Base-by-base conservation (phyloP, 2,113 vertebrate genomes). In the Oryzias curvinotus region DNA sequence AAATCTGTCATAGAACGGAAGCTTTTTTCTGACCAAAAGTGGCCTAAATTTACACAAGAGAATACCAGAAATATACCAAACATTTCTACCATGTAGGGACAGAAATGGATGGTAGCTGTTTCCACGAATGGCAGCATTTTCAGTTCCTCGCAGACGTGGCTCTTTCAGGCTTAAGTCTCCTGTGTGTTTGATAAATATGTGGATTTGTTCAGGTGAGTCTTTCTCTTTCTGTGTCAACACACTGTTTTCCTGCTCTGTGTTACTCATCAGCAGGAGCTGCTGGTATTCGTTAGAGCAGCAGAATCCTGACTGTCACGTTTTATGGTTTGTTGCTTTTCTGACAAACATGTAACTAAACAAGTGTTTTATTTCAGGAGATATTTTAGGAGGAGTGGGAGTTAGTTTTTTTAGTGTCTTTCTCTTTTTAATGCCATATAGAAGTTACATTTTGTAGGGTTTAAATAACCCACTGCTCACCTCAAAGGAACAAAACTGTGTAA, bases 301-400 rank as follows among this genome's bases (percentile, higher is more conserved):
- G 69, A 77, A 74, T 57, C 65, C 68, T 46, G 65, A 52, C 83
- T 80, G 77, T 84, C 75, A 68, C 43, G 67, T 65, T 78, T 70
- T 75, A 60, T 66, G 75, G 71, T 82, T 82, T 82, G 80, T 80
- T 83, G 83, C 78, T 57, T 71, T 75, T 67, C 79, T 79, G 74
- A 75, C 77, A 82, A 67, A 73, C 80, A 80, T 73, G 62, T 72
- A 77, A 83, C 77, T 61, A 59, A 68, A 73, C 71, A 86, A 86
- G 86, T 87, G 75, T 76, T 72, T 75, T 85, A 81, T 78, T 85
- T 88, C 80, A 84, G 73, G 64, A 71, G 71, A 74, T 84, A 80
- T 83, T 81, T 84, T 84, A 30, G 28, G 74, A 74, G 73, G 79
- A 55, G 61, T 59, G 68, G 55, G 83, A 82, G 77, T 85, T 64